These are phyloP conservation scores for Stegodyphus dumicola DNA, from an alignment of 1,140 invertebrate species.

Conservation along the genomic window DNA sequence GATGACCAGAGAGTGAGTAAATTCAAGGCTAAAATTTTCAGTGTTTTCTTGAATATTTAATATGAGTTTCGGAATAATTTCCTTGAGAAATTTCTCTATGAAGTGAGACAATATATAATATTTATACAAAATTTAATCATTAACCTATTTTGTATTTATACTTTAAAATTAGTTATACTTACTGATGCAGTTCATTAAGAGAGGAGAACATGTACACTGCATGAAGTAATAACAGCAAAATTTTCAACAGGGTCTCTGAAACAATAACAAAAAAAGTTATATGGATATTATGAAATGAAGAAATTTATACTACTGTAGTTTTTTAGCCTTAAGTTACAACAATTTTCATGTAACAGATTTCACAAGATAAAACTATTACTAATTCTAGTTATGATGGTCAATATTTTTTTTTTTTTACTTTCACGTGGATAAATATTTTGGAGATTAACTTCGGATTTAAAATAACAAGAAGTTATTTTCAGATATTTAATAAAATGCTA, in stretches of 20 bases:
- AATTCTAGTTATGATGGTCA: not conserved
- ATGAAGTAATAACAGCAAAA: slow-evolving; percentile 77
- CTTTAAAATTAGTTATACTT: not conserved
- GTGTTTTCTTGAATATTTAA: not conserved
- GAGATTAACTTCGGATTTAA: no score
- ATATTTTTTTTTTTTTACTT: not conserved
- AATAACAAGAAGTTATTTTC: no score
- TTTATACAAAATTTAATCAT: not conserved
- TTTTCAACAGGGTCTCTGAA: slow-evolving; percentile 72
- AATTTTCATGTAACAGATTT: not conserved
- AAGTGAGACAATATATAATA: not conserved
- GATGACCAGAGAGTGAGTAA: not conserved
- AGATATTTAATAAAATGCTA: no score
- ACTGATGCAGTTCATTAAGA: slow-evolving; percentile 35
- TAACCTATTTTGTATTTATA: not conserved
- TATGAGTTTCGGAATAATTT: not conserved
- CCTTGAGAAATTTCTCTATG: not conserved
- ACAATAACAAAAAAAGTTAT: slow-evolving; percentile 56
- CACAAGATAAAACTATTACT: not conserved
- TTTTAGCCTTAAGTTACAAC: not conserved
- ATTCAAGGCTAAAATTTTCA: not conserved
- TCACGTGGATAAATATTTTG: not conserved
- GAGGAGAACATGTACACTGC: slow-evolving; percentile 72
- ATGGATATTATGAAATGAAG: not conserved
- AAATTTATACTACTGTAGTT: not conserved